These are phyloP conservation scores for Chrysocyon brachyurus DNA, from an alignment of 2,797 vertebrate genomes.

Conservation along the genomic window DNA sequence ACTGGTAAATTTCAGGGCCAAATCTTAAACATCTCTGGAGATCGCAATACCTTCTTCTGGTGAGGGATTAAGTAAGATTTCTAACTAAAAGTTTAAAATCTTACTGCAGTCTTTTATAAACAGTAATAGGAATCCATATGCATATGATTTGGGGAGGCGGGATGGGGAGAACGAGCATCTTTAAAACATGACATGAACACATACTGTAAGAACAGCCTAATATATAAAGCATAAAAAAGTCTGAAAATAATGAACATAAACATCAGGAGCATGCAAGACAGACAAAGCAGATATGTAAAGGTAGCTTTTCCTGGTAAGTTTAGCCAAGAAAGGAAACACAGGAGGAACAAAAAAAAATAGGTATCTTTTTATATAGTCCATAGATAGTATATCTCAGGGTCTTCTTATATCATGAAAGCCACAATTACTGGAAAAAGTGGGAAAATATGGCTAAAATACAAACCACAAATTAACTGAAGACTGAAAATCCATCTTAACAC, in stretches of 20 bases:
- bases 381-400: background rate
- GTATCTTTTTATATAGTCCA: background rate
- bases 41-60: background rate
- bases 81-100: constrained; percentile 32
- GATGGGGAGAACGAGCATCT: background rate
- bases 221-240: constrained; percentile 1
- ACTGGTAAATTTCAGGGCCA: background rate
- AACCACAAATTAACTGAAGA: constrained; percentile 8
- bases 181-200: constrained; percentile 10
- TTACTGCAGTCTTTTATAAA: constrained; percentile 47
- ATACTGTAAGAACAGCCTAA: background rate
- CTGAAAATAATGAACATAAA: background rate
- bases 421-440: background rate
- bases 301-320: background rate
- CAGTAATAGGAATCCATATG: constrained; percentile 1
- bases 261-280: background rate
- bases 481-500: constrained; percentile 44
- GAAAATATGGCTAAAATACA: constrained; percentile 14
- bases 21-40: background rate
- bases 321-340: constrained; percentile 1
- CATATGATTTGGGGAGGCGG: background rate
- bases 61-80: constrained; percentile 11
- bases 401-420: background rate
- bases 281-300: background rate
- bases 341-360: background rate